Base-by-base conservation (phyloP, 2,113 vertebrate species). In the Mastomys coucha region DNA sequence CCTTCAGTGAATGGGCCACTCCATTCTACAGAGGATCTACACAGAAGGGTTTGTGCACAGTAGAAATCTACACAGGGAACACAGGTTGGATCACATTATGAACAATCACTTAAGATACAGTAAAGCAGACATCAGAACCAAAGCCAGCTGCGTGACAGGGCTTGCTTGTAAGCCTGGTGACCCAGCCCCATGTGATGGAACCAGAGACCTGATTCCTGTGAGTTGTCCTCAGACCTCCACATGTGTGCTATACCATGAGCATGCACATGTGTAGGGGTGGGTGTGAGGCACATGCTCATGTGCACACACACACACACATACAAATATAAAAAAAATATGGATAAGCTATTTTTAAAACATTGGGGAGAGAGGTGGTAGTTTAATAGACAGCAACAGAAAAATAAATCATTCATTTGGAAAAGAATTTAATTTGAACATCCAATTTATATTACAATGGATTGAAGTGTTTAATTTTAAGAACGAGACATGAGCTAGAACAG, bases 381-480 rank as follows among this genome's bases (percentile, higher is more conserved):
- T 84, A 76, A 67, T 5, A 89, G 24, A 86, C 4, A 53, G 45
- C 14, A 24, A 33, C 28, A 3, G 73, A 53, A 73, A 89, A 82
- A 94, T 1, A 81, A 33, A 89, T 49, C 11, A 89, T 60, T 39
- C 60, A 12, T 84, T 76, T 63, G 36, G 72, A 39, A 53, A 89
- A 65, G n/a, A 72, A 45, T 91, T 63, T 65, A 76, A 92, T 73
- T 67, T 81, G 39, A 67, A 91, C 58, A 65, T 26, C 19, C 72
- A 94, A 73, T 73, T 92, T 88, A 33, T 81, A 89, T 89, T 77
- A 86, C 87, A 77, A 82, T 51, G 67, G 17, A 81, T 80, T 63
- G 45, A 87, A 84, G 75, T 67, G 39, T 80, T 95, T 80, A 87
- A 92, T 88, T 87, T 86, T 91, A 88, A 82, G 60, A 91, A 60